Evolutionary conservation across 2,888 invertebrate genomes (phyloP), one percentile per base, ranked within the genome.

Genomic region (Tricholauxania praeusta): DNA sequence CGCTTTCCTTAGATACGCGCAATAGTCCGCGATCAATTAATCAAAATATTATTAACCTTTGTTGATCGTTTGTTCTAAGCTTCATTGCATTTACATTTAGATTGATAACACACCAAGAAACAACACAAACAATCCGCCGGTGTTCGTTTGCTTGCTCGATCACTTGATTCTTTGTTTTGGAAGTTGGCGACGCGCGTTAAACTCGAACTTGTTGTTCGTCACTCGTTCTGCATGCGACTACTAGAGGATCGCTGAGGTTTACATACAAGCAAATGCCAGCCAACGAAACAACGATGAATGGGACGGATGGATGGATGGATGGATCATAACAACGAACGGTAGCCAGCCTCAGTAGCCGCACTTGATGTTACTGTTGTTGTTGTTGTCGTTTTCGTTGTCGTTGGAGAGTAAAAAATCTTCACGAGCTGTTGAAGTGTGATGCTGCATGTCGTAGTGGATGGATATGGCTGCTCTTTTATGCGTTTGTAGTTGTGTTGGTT

Each of bases 161-260:
- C 39, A 39, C 39, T 39, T 39, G 2, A 39, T 17, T 32, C 53
- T 53, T 66, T 39, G 52, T 52, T 39, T 32, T 53, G n/a, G 28
- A 3, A 28, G 28, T 22, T 49, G 39, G 68, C 71, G 71, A 62
- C 73, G 74, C 67, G 73, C 49, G 72, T 59, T 65, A 72, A 76
- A 79, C 79, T 79, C 80, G 80, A 82, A 84, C 83, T 83, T 82
- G 83, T 82, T 83, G 84, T 80, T 82, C 83, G 81, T 82, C 83
- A 84, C 80, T 82, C 84, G 84, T 82, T 79, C 81, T 83, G 81
- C 81, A 80, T 81, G 80, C 82, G 83, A 84, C 84, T 84, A 84
- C 83, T 81, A 80, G 39, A 39, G 39, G 39, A 39, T 39, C 39
- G 39, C 80, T 79, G 66, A 76, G 75, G 76, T 75, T 75, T 75